phyloP scores from a whole-genome alignment of 2,113 vertebrate genomes.

The Ciconia boyciana region DNA sequence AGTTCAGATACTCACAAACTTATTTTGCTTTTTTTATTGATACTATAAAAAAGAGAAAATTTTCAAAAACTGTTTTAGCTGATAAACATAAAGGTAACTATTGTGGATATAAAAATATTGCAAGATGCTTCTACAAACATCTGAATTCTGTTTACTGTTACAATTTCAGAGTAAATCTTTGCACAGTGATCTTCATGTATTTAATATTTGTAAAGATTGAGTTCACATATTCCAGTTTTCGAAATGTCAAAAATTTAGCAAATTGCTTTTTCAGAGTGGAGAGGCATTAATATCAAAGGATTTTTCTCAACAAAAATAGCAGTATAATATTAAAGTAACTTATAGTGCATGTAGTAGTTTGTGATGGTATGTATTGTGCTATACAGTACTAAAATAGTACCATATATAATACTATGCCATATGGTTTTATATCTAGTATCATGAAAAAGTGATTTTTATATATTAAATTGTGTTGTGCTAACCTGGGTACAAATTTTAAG shows the following conservation, averaged over 20 bases:
- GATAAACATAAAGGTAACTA: neutral
- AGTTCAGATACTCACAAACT: neutral
- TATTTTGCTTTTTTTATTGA: neutral
- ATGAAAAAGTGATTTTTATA: neutral
- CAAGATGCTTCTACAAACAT: neutral
- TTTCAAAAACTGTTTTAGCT: neutral
- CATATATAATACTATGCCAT: neutral
- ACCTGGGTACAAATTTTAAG: neutral
- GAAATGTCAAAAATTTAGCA: neutral
- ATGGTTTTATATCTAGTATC: neutral
- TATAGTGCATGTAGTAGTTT: neutral
- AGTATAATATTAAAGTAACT: neutral
- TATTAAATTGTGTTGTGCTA: neutral
- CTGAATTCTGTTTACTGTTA: neutral
- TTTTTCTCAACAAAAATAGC: neutral
- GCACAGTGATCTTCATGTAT: neutral
- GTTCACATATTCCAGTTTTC: neutral
- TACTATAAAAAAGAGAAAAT: neutral
- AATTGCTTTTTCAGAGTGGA: neutral
- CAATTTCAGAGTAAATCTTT: neutral
- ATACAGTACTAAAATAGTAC: neutral
- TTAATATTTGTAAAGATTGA: neutral
- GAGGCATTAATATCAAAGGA: neutral
- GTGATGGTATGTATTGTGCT: neutral
- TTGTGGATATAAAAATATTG: neutral